Evolutionary conservation across 2,113 vertebrate genomes (phyloP).

Genomic region (Microcebus tavaratra): DNA sequence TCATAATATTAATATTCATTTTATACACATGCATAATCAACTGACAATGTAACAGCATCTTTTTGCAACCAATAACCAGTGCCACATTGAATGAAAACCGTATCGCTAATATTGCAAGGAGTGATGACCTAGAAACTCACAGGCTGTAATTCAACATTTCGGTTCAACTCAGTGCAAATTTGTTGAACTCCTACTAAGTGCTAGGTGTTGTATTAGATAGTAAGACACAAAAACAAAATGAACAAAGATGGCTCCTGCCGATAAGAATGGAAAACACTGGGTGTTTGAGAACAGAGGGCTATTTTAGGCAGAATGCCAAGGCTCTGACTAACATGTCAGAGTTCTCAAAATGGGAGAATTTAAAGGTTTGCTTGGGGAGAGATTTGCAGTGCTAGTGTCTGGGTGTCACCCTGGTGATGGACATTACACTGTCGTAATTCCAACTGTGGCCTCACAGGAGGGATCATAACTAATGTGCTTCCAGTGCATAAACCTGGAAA

Average conservation of each 20-base stretch:
- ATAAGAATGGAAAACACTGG: not conserved
- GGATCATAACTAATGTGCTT: not conserved
- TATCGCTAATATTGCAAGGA: not conserved
- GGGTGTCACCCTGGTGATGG: not conserved
- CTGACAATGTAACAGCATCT: not conserved
- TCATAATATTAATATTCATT: not conserved
- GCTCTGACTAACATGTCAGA: not conserved
- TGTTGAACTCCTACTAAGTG: not conserved
- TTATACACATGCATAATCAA: not conserved
- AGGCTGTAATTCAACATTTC: not conserved
- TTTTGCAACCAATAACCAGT: not conserved
- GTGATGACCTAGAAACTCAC: not conserved
- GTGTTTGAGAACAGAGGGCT: not conserved
- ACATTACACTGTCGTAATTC: not conserved
- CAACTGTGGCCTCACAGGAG: not conserved
- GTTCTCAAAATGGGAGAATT: not conserved
- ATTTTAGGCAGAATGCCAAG: not conserved
- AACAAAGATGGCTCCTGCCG: not conserved
- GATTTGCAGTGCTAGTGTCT: not conserved
- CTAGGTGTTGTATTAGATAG: not conserved
- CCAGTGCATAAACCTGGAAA: not conserved
- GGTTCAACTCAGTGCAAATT: not conserved
- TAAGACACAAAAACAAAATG: not conserved
- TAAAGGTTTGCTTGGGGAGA: not conserved
- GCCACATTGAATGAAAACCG: not conserved